Base-by-base conservation (phyloP, 2,797 vertebrate species). In the Tokudaia muenninki region DNA sequence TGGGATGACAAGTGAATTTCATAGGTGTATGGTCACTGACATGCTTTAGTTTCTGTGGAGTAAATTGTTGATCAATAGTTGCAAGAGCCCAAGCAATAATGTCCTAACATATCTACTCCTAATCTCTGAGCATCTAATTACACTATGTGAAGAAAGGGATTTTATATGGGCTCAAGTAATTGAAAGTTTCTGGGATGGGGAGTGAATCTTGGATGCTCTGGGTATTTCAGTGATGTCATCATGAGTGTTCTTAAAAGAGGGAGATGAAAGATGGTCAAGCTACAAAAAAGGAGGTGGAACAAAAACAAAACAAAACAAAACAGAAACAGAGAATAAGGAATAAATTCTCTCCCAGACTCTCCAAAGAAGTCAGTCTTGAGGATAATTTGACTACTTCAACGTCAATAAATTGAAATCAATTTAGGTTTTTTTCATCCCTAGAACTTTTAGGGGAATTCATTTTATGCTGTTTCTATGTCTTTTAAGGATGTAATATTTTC, bases 11-110 rank as follows among this genome's bases (percentile, higher is more conserved):
- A 47, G 8, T 87, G 41, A 87, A 78, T 78, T 31, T 78, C 14
- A 50, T 78, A 34, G 16, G 16, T 4, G 3, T 34, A 3, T 8
- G 17, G 3, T 44, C 52, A 63, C 9, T 55, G n/a, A 72, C 7
- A 52, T 19, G 47, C 10, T 87, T 87, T 89, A 37, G 70, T 74
- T 89, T 72, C 78, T 79, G 14, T 50, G 31, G 44, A 83, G 92
- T 89, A 37, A 79, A 47, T 52, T 10, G 74, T 50, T 79, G 21
- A 63, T 84, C 57, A 75, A 17, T 47, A 63, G 11, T 44, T 67
- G 12, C n/a, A 3, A 22, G 47, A 81, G 6, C 13, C 2, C 50
- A 4, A 57, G 72, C 14, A 63, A 57, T 75, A 59, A 26, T 14
- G 8, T 14, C 31, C 37, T 2, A 67, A 57, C 17, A 37, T 34